Percentiles rank a stretch among this genome's conserved stretches.
Conservation (phyloP, 2,113 vertebrate species). For the Hydropotes inermis region DNA sequence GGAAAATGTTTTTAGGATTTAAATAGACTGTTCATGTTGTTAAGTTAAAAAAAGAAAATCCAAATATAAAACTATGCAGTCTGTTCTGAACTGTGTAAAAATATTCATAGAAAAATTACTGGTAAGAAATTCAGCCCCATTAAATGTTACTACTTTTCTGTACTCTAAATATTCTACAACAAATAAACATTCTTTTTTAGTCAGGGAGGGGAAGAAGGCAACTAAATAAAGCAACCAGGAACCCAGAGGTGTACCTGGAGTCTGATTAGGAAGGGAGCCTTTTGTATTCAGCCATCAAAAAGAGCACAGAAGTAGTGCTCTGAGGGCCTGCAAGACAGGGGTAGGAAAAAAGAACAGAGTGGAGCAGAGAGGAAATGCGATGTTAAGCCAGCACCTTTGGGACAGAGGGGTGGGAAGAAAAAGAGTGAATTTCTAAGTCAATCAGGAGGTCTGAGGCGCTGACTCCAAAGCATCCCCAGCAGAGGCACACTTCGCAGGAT, state of each 20-base stretch:
- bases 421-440: background rate
- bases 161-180: background rate
- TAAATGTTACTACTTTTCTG: background rate
- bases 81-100: slow-evolving; percentile 11
- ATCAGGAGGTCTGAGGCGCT: background rate
- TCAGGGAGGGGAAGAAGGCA: background rate
- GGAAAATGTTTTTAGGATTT: background rate
- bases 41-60: background rate
- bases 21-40: background rate
- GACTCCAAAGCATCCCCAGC: background rate
- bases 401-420: background rate
- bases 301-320: background rate
- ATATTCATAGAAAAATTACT: background rate
- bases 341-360: background rate
- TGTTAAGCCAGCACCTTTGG: background rate
- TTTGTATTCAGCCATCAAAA: background rate
- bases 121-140: background rate
- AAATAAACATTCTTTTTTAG: background rate
- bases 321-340: background rate
- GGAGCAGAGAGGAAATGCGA: background rate
- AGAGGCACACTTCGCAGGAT: background rate
- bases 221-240: background rate
- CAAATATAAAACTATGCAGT: background rate
- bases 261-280: background rate
- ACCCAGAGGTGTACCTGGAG: background rate